Evolutionary conservation across 2,113 vertebrate genomes (phyloP).

Genomic region (Peromyscus maniculatus): DNA sequence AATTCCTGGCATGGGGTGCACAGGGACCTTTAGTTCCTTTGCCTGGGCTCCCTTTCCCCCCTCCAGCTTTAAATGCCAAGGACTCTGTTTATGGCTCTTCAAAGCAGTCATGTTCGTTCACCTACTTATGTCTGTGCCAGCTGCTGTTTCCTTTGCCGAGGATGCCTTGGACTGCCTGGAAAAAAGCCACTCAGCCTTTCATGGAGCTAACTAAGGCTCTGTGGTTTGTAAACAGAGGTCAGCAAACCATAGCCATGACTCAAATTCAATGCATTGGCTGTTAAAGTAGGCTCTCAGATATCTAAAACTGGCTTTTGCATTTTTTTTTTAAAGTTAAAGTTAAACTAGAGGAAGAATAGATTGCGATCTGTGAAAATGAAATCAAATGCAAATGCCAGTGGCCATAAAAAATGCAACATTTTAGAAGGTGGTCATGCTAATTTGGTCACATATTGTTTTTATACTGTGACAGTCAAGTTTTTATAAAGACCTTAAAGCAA

Average conservation of each 20-base stretch:
- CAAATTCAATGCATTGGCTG: background rate
- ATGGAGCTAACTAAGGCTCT: background rate
- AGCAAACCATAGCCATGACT: background rate
- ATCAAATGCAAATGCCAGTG: background rate
- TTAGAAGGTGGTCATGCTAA: background rate
- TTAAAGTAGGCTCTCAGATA: background rate
- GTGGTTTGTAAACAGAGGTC: constrained; percentile 16
- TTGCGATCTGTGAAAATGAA: background rate
- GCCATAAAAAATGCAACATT: background rate
- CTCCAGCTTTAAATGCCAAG: background rate
- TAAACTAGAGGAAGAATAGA: constrained; percentile 24
- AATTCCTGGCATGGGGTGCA: background rate
- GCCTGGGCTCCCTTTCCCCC: background rate
- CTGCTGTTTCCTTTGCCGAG: background rate
- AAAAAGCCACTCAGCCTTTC: constrained; percentile 36
- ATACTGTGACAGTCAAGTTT: background rate
- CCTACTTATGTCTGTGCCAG: background rate
- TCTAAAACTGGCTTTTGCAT: background rate
- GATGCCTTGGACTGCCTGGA: constrained; percentile 4
- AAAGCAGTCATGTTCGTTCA: background rate
- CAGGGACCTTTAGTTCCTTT: background rate
- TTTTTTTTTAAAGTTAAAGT: constrained; percentile 1
- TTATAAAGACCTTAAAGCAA: background rate
- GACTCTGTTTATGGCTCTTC: constrained; percentile 17
- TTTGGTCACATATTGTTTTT: background rate